Evolutionary conservation across 1,140 invertebrate species (phyloP).

Genomic region (Lordiphosa stackelbergi): DNA sequence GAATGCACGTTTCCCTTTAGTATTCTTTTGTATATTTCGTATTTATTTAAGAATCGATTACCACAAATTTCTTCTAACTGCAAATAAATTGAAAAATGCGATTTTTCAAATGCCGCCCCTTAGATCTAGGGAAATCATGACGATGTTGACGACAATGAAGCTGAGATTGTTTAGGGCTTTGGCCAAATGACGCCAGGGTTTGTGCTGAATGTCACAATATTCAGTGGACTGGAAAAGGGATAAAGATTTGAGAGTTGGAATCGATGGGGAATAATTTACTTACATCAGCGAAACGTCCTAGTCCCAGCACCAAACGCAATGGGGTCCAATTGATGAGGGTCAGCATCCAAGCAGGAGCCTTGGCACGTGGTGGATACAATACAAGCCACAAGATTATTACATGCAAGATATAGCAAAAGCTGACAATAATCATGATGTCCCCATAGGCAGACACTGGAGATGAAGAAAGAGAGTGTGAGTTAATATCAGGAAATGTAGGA

Average conservation of each 20-base stretch:
- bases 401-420: conserved; percentile 66
- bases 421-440: conserved; percentile 40
- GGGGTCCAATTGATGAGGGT: conserved; percentile 37
- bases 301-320: conserved; percentile 46
- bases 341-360: conserved; percentile 29
- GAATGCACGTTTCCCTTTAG: conserved; percentile 43
- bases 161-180: conserved; percentile 59
- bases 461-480: background rate
- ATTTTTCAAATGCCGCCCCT: conserved; percentile 47
- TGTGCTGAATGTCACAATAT: conserved; percentile 43
- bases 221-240: conserved; percentile 30
- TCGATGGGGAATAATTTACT: conserved; percentile 6
- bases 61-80: conserved; percentile 25
- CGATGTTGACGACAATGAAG: conserved; percentile 38
- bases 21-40: conserved; percentile 33
- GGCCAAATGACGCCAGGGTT: conserved; percentile 64
- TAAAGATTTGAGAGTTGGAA: background rate
- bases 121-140: conserved; percentile 23
- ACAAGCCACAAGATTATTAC: conserved; percentile 61
- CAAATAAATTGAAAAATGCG: conserved; percentile 56
- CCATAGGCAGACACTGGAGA: conserved; percentile 52
- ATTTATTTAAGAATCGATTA: conserved; percentile 60
- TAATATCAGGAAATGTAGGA: too few relatives aligned
- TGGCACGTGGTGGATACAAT: conserved; percentile 52
- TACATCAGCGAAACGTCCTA: conserved; percentile 50